Percentiles rank a stretch among this genome's conserved stretches.
phyloP scores from a whole-genome alignment of 1,140 invertebrate species.

The Cryptotermes secundus region DNA sequence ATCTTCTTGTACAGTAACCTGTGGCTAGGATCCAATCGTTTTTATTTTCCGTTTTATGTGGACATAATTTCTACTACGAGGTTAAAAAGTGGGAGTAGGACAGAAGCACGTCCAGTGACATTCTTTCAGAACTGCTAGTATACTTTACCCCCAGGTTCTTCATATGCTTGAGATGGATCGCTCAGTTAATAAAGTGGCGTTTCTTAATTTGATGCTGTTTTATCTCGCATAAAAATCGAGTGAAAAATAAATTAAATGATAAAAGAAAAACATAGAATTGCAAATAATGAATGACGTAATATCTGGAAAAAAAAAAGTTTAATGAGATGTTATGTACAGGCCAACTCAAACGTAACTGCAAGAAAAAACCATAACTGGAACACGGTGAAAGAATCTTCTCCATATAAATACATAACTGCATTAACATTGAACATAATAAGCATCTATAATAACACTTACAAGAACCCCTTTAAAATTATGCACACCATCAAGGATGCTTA shows the following conservation, averaged over 20 bases:
- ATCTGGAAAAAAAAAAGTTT: background rate
- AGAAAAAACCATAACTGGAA: background rate
- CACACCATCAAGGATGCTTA: background rate
- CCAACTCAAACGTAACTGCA: background rate
- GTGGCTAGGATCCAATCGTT: background rate
- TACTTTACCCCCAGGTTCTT: background rate
- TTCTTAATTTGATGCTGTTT: background rate
- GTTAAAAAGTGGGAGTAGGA: background rate
- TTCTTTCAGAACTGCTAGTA: background rate
- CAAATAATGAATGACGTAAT: background rate
- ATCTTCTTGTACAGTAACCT: background rate
- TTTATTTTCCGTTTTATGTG: background rate
- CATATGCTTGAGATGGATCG: background rate
- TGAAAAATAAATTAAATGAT: background rate
- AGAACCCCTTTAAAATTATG: background rate
- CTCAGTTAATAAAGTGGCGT: background rate
- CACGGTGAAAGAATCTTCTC: background rate
- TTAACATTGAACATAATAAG: background rate
- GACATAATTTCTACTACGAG: background rate
- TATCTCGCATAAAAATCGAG: background rate
- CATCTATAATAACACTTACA: background rate
- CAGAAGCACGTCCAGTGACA: background rate
- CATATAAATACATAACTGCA: background rate
- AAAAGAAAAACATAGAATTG: background rate
- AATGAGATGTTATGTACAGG: too few relatives aligned